A percentile compares a stretch with the other conserved stretches of the same genome.
These are phyloP conservation scores for Sander vitreus DNA, from an alignment of 2,113 vertebrate species.

Conservation along the genomic window DNA sequence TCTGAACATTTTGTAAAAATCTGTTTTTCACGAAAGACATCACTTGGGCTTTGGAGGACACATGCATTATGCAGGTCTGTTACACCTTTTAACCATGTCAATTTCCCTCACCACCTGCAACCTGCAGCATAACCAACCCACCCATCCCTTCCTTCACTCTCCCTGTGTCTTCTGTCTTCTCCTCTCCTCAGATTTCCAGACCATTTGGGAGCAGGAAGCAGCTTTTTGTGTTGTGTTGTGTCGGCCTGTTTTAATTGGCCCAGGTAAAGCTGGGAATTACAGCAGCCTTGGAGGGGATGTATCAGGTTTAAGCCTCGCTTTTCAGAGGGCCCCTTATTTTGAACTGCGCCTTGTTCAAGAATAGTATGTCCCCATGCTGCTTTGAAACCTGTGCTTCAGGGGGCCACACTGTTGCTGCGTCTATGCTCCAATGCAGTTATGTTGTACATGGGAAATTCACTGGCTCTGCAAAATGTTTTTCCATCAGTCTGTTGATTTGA, in stretches of 20 bases:
- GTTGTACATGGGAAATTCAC: background rate
- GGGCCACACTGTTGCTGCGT: background rate
- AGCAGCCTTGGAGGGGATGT: conserved; percentile 70
- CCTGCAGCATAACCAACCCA: conserved; percentile 25
- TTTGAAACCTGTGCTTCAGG: conserved; percentile 16
- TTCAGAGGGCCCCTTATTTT: conserved; percentile 73
- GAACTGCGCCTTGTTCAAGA: conserved; percentile 49
- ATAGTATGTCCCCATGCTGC: background rate
- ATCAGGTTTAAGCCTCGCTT: conserved; percentile 80
- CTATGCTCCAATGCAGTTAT: background rate
- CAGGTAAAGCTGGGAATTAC: conserved; percentile 81
- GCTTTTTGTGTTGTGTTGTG: conserved; percentile 46
- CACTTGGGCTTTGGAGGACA: background rate
- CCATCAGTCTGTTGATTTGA: no score
- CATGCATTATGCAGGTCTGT: conserved; percentile 1
- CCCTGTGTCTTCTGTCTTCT: conserved; percentile 15
- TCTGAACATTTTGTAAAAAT: background rate
- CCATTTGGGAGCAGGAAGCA: conserved; percentile 73
- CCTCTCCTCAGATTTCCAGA: conserved; percentile 72
- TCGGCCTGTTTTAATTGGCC: conserved; percentile 73
- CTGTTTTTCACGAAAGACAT: background rate
- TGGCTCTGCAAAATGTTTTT: no score
- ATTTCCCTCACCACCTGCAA: conserved; percentile 43
- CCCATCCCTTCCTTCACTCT: conserved; percentile 20
- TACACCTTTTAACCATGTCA: conserved; percentile 21